Evolutionary conservation across 2,888 invertebrate genomes (phyloP).

Genomic region (Beris chalybata): DNA sequence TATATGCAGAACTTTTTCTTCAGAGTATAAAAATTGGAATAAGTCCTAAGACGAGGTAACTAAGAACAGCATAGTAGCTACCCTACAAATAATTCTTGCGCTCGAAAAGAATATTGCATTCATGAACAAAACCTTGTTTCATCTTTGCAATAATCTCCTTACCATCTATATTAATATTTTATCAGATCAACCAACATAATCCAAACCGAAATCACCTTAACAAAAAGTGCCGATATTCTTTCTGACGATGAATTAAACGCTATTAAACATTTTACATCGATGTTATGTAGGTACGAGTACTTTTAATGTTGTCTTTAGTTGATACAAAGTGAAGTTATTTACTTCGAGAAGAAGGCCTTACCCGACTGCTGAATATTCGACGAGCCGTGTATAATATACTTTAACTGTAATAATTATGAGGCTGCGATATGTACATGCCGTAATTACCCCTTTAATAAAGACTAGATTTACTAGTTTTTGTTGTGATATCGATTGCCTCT

Average conservation of each 20-base stretch:
- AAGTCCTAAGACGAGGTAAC: too few relatives aligned
- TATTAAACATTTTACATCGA: constrained; percentile 26
- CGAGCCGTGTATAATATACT: constrained; percentile 1
- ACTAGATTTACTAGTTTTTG: constrained; percentile 36
- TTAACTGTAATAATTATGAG: constrained; percentile 36
- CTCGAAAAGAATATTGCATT: too few relatives aligned
- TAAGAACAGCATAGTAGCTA: too few relatives aligned
- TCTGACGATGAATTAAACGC: constrained; percentile 25
- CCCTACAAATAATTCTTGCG: too few relatives aligned
- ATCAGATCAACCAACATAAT: too few relatives aligned
- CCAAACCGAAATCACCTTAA: neutral
- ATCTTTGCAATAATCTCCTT: too few relatives aligned
- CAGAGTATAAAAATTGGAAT: too few relatives aligned
- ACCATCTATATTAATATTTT: too few relatives aligned
- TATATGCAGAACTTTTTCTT: too few relatives aligned
- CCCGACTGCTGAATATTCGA: constrained; percentile 7
- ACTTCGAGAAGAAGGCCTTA: constrained; percentile 18
- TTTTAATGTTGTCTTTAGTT: constrained; percentile 24
- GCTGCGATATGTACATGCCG: constrained; percentile 33
- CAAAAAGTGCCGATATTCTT: constrained; percentile 27
- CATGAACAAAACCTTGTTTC: too few relatives aligned
- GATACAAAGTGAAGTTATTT: constrained; percentile 28
- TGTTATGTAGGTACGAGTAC: constrained; percentile 8
- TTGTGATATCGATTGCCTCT: constrained; percentile 12
- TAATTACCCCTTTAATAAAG: constrained; percentile 35